Evolutionary conservation across 2,888 invertebrate species (phyloP), one percentile per base, ranked within the genome.

Genomic region (Neuroscelio doddi): DNA sequence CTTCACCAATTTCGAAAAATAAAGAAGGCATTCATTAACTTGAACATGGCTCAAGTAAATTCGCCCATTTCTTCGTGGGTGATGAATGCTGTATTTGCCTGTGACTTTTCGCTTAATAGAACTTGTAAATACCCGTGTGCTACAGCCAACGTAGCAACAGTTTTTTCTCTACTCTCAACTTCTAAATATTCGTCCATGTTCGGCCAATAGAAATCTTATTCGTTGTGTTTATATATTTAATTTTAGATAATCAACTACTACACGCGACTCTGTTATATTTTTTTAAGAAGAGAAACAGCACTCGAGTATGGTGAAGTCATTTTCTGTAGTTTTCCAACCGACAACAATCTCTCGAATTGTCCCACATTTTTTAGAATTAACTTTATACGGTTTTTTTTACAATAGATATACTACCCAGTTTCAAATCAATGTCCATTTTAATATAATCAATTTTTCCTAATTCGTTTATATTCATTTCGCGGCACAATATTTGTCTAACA

Each of bases 11-110:
- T 70, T 66, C 0, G 61, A 55, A 50, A 76, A 80, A 21, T 73
- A 75, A 10, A 65, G 0, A 74, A 72, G 0, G 75, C 75, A 46
- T 79, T 79, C 15, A 68, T 57, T 1, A 77, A 56, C 0, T 76
- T 78, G 34, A 77, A 81, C 3, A 72, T 71, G 58, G 71, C 69
- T 0, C 67, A 16, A 0, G 66, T 58, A 36, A 72, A 79, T 59
- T 79, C 74, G 4, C 69, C 78, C 0, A 72, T 65, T 1, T 52
- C 55, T 2, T 69, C 62, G 0, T 71, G 71, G 3, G 73, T 74
- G 1, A 76, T 68, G 9, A 61, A 73, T 10, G 65, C 65, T 4
- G 63, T 72, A 38, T 41, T 69, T 8, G 12, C 34, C 0, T 47
- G 58, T 10, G 62, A 67, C 12, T 58, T 49, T n/a, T 64, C 44